Evolutionary conservation across 2,113 vertebrate species (phyloP).

Genomic region (Pheucticus melanocephalus): DNA sequence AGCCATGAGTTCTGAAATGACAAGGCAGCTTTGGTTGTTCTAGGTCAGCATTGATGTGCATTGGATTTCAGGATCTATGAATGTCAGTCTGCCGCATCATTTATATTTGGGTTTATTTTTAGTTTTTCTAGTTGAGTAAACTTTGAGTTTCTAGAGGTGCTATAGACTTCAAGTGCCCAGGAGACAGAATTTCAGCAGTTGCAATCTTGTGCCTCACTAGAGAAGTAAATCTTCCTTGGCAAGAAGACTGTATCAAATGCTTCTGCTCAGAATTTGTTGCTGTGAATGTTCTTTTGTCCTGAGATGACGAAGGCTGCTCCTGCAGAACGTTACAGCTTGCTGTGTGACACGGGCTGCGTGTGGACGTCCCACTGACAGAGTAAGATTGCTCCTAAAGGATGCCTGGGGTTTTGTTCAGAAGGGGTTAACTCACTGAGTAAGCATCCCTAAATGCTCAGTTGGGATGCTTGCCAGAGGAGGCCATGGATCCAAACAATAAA

Average conservation of each 20-base stretch:
- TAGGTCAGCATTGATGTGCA: slow-evolving; percentile 12
- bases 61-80: slow-evolving; percentile 23
- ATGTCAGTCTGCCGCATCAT: background rate
- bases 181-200: background rate
- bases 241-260: background rate
- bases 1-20: background rate
- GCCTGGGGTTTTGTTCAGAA: background rate
- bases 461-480: background rate
- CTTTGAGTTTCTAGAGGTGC: background rate
- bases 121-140: slow-evolving; percentile 18
- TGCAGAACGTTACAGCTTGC: background rate
- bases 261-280: background rate
- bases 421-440: background rate
- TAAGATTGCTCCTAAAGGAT: background rate
- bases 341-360: background rate
- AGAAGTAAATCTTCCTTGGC: background rate
- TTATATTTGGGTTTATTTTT: slow-evolving; percentile 28
- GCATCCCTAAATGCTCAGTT: background rate
- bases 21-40: background rate
- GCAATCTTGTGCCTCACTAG: background rate
- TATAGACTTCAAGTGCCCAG: background rate
- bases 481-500: background rate
- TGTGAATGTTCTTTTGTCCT: background rate
- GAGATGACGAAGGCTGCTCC: background rate
- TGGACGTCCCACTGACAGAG: background rate